A percentile compares a stretch with the other conserved stretches of the same genome.
Conservation (phyloP, 2,797 vertebrate genomes). For the Simalia tracyae region DNA sequence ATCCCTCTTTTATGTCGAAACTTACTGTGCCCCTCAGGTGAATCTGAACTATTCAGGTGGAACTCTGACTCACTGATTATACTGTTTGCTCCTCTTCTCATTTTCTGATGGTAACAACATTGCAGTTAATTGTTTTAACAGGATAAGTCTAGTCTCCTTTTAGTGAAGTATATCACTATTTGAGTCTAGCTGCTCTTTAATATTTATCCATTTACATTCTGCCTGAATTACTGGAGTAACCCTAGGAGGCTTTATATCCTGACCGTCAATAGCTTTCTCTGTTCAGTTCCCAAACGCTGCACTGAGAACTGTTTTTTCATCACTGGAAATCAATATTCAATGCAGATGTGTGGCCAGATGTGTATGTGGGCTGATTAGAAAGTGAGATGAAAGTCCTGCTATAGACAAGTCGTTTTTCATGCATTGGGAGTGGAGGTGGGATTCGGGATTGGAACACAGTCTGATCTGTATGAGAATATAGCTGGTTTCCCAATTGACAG, state of each 20-base stretch:
- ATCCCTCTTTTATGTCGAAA: not conserved
- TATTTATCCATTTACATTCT: not conserved
- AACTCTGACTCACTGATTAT: not conserved
- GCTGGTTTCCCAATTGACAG: not conserved
- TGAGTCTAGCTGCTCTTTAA: not conserved
- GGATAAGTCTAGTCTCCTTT: not conserved
- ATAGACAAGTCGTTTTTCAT: not conserved
- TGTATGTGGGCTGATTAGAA: not conserved
- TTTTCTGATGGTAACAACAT: not conserved
- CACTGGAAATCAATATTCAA: not conserved
- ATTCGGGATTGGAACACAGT: not conserved
- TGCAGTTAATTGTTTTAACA: constrained; percentile 7
- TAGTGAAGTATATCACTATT: not conserved
- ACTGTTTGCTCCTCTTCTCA: not conserved
- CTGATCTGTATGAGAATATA: not conserved
- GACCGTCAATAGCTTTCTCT: not conserved
- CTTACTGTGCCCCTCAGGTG: not conserved
- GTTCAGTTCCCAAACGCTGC: not conserved
- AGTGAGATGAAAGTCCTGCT: not conserved
- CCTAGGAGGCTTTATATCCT: not conserved
- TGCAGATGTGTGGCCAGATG: not conserved
- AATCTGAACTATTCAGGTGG: not conserved
- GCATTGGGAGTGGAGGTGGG: not conserved
- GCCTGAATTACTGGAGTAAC: not conserved
- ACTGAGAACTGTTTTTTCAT: not conserved